Evolutionary conservation across 2,888 invertebrate species (phyloP).

Genomic region (Ecliptopera silaceata): DNA sequence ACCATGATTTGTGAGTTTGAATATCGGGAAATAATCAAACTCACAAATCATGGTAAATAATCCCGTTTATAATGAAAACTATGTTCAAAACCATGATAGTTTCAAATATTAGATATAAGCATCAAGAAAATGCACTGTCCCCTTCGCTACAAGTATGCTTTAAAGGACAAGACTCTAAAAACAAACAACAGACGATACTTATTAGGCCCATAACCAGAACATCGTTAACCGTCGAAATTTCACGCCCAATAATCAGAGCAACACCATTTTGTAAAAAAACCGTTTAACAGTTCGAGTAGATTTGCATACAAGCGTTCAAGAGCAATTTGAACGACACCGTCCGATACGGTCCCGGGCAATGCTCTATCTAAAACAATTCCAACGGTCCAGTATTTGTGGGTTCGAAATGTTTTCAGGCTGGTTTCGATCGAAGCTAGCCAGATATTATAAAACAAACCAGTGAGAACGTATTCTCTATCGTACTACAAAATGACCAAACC

Average conservation of each 20-base stretch:
- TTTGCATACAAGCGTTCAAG: conserved; percentile 68
- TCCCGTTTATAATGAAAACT: no score
- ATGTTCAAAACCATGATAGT: no score
- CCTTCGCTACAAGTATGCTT: no score
- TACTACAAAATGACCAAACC: background rate
- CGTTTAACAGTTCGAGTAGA: conserved; percentile 60
- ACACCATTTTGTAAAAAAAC: conserved; percentile 61
- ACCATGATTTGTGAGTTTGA: no score
- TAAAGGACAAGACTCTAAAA: background rate
- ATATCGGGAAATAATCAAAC: no score
- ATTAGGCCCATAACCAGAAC: conserved; percentile 33
- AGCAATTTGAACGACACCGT: conserved; percentile 26
- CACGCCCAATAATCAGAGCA: conserved; percentile 72
- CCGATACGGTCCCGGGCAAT: conserved; percentile 26
- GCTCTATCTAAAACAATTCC: conserved; percentile 31
- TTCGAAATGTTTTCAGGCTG: conserved; percentile 5
- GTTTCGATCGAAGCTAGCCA: conserved; percentile 3
- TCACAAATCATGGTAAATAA: no score
- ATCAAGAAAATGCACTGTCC: no score
- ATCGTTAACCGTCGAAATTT: conserved; percentile 54
- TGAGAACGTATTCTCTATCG: background rate
- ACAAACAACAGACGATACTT: conserved; percentile 15
- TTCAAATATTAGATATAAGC: no score
- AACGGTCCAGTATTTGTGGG: conserved; percentile 26
- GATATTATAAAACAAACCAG: background rate